Evolutionary conservation across 2,113 vertebrate species (phyloP), one percentile per base, ranked within the genome.

Genomic region (Petaurus breviceps): DNA sequence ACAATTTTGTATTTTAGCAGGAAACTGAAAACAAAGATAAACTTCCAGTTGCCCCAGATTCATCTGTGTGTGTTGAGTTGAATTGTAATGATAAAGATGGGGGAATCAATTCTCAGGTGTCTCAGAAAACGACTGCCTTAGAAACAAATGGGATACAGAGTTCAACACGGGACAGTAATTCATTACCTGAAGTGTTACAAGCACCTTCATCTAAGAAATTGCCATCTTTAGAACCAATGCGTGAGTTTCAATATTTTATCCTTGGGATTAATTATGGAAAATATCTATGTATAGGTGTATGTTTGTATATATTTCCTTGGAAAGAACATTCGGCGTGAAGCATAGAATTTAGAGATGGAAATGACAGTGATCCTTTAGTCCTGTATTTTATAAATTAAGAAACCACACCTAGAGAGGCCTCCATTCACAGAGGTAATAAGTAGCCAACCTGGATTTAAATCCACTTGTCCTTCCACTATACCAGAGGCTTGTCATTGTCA

Each of bases 1-100:
- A 91, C 26, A 52, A 77, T 95, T 96, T 95, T 97, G 94, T 98
- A 46, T 98, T 98, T 97, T 97, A 98, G 97, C 90, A 97, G 77
- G 55, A 93, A 95, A 2, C 51, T 96, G 53, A 91, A 95, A 49
- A 8, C 55, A 94, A 95, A 61, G 94, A 96, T 94, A 53, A 93
- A 96, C 28, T 25, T 6, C 0, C 92, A 77, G 91, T 96, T 4
- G 49, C 54, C 49, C 90, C 91, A 84, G 94, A 96, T 95, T 91
- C 92, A 16, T 96, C 97, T 55, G 49, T 51, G 0, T 97, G 94
- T 95, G 92, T 93, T 94, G 94, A 98, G 96, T 92, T 97, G 57
- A 97, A 92, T 94, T n/a, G 0, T 92, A 90, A 37, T 37, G 68
- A 46, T 54, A 57, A 93, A 43, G 68, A 5, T 0, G 16, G 8